phyloP scores from a whole-genome alignment of 2,797 vertebrate genomes.

The Pangasius krempfi region DNA sequence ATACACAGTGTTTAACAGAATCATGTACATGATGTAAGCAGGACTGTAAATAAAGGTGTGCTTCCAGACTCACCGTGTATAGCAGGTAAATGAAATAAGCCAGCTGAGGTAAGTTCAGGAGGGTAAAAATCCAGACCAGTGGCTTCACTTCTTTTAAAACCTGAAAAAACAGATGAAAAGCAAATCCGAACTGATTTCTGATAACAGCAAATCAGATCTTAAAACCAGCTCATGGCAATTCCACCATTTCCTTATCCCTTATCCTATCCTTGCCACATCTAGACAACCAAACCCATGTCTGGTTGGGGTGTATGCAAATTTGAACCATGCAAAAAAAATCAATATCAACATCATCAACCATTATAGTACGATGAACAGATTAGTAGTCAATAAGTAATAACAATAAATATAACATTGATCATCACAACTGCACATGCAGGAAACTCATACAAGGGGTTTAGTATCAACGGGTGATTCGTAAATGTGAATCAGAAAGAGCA shows the following conservation, averaged over 20 bases:
- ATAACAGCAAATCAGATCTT: no score
- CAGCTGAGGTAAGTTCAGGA: conserved; percentile 77
- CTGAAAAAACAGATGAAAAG: conserved; percentile 62
- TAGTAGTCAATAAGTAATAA: no score
- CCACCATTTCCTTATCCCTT: not conserved
- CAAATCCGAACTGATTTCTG: not conserved
- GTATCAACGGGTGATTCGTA: no score
- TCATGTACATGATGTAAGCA: not conserved
- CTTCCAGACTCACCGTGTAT: conserved; percentile 70
- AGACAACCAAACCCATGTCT: not conserved
- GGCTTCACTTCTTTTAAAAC: conserved; percentile 79
- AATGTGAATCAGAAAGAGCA: no score
- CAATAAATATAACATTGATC: no score
- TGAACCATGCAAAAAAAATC: not conserved
- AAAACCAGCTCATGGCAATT: not conserved
- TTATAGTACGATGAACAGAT: no score
- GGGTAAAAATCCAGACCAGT: conserved; percentile 79
- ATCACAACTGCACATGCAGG: no score
- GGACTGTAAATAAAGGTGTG: no score
- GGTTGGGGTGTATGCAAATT: not conserved
- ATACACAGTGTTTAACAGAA: not conserved
- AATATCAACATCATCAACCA: no score
- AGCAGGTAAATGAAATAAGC: conserved; percentile 81
- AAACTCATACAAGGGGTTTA: no score
- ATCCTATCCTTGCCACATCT: not conserved